Base-by-base conservation (phyloP, 2,888 invertebrate genomes). In the Campoplex capitator region DNA sequence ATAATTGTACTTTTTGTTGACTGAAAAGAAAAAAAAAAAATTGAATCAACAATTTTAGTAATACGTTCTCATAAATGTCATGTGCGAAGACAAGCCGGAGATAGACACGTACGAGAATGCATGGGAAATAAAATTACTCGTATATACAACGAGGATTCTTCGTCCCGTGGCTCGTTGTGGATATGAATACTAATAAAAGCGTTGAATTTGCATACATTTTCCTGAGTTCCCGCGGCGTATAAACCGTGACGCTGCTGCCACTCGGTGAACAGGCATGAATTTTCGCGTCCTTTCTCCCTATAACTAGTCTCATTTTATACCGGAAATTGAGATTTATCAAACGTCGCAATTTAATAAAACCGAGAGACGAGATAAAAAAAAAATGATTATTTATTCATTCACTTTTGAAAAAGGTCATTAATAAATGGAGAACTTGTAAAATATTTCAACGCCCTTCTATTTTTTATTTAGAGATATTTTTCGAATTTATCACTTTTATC, bases 131-230 rank as follows among this genome's bases (percentile, higher is more conserved):
- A 62, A 62, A 62, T 62, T 32, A 62, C 32, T 79, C 70, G 56
- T 79, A 75, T 68, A 78, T 13, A 76, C 75, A 42, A 42, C 38
- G 75, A 70, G 56, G 76, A 80, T 76, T 28, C 42, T 68, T 75
- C 58, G 51, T 58, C 56, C 73, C 62, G 67, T 28, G 68, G 81
- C 62, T 79, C 81, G 62, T 62, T 62, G 62, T 62, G 80, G 77
- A 87, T 87, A 88, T 86, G 88, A 89, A 89, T 89, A 86, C 85
- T 88, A 88, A 88, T 88, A 88, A 88, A 89, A 79, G 83, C 88
- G 78, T 76, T 35, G 79, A 89, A 88, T 88, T 89, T 89, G 85
- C 88, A 89, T 86, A 88, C 75, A 85, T 86, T 77, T 84, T 86
- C 45, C 70, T 54, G n/a, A 42, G 38, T 62, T 71, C n/a, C 77